Conservation (phyloP, 1,140 invertebrate species). For the Sitodiplosis mosellana region DNA sequence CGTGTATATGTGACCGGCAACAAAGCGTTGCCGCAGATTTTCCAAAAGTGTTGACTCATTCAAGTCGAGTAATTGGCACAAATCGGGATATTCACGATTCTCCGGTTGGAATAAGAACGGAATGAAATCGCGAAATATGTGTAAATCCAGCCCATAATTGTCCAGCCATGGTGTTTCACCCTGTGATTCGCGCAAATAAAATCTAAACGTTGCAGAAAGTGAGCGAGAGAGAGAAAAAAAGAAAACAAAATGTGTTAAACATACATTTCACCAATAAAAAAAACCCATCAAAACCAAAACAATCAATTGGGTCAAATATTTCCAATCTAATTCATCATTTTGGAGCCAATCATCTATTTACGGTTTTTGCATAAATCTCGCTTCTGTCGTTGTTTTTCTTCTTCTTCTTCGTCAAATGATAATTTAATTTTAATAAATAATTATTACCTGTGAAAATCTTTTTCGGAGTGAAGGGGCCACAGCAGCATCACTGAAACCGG, state of each 20-base stretch:
- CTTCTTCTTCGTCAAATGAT: too few species aligned
- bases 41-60: conserved; percentile 86
- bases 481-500: conserved; percentile 83
- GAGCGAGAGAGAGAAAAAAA: conserved; percentile 7
- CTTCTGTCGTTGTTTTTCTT: too few species aligned
- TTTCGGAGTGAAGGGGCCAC: conserved; percentile 58
- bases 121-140: conserved; percentile 75
- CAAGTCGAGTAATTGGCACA: conserved; percentile 81
- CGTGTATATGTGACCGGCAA: conserved; percentile 85
- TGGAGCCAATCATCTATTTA: too few species aligned
- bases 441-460: conserved; percentile 33
- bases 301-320: too few species aligned
- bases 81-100: conserved; percentile 81
- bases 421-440: background rate
- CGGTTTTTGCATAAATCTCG: too few species aligned
- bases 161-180: conserved; percentile 64
- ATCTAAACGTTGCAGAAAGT: too few species aligned
- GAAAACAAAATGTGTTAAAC: too few species aligned
- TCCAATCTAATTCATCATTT: too few species aligned
- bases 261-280: conserved; percentile 3
- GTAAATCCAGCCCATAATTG: conserved; percentile 72
- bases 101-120: conserved; percentile 78
- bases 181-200: conserved; percentile 68
- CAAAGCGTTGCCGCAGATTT: conserved; percentile 76
- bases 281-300: background rate